A percentile compares a stretch with the other conserved stretches of the same genome.
phyloP scores from a whole-genome alignment of 1,140 invertebrate genomes.

The Epicauta chinensis region DNA sequence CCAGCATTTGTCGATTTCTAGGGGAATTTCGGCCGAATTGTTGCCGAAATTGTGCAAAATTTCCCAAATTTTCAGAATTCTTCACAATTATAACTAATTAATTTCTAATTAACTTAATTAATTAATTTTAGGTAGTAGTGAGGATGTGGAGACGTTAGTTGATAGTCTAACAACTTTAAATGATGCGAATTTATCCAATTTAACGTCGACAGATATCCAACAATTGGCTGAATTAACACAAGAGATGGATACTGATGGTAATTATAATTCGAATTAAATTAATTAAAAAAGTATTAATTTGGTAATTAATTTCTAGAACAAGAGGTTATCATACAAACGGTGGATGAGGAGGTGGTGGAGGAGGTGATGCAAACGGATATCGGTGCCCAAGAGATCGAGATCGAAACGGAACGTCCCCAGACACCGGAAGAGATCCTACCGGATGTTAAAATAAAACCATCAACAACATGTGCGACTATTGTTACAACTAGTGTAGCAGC shows the following conservation, averaged over 20 bases:
- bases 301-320: constrained; percentile 28
- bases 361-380: constrained; percentile 32
- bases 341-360: constrained; percentile 31
- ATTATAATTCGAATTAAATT: constrained; percentile 1
- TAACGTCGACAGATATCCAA: constrained; percentile 27
- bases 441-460: constrained; percentile 28
- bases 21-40: not conserved
- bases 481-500: constrained; percentile 2
- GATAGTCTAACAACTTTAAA: constrained; percentile 22
- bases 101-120: constrained; percentile 1
- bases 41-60: no score
- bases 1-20: constrained; percentile 1
- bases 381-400: constrained; percentile 31
- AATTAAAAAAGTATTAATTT: constrained; percentile 23
- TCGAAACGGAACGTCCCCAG: constrained; percentile 28
- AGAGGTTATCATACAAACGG: constrained; percentile 23
- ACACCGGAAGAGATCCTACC: constrained; percentile 26
- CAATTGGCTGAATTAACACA: constrained; percentile 31
- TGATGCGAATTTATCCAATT: constrained; percentile 17
- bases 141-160: constrained; percentile 24
- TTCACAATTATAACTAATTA: not conserved
- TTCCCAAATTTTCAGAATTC: no score
- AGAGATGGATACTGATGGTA: constrained; percentile 35
- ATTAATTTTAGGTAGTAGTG: constrained; percentile 14
- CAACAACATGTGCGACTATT: not conserved